Conservation (phyloP, 2,888 invertebrate species). For the Hirtodrosophila confusa region DNA sequence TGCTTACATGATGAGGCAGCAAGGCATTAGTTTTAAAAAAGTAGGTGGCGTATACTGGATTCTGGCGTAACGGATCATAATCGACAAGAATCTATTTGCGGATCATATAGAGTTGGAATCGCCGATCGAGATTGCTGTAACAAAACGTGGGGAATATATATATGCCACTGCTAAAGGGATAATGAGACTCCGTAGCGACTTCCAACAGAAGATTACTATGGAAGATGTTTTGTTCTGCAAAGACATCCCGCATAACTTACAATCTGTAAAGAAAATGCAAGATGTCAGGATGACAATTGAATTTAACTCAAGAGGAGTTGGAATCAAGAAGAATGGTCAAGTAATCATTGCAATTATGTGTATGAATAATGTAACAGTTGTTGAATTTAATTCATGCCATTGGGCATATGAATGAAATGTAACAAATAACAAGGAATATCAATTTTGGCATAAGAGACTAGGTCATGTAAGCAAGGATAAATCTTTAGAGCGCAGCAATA, state of each 20-base stretch:
- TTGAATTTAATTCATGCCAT: constrained; percentile 2
- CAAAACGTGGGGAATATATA: no score
- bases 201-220: background rate
- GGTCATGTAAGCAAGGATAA: constrained; percentile 1
- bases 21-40: background rate
- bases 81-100: constrained; percentile 5
- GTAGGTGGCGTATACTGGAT: constrained; percentile 4
- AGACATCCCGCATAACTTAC: constrained; percentile 8
- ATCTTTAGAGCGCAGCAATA: constrained; percentile 1
- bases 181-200: constrained; percentile 1
- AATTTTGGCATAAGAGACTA: constrained; percentile 11
- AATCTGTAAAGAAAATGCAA: constrained; percentile 11
- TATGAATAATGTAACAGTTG: constrained; percentile 22
- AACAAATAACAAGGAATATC: background rate
- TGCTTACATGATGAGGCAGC: constrained; percentile 17
- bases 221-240: constrained; percentile 19
- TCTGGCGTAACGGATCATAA: constrained; percentile 15
- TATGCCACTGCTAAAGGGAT: constrained; percentile 8
- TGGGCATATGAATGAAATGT: no score
- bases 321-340: constrained; percentile 13
- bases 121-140: constrained; percentile 5
- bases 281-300: constrained; percentile 16
- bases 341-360: constrained; percentile 9
- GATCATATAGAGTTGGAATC: constrained; percentile 1
- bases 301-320: constrained; percentile 3